These are phyloP conservation scores for Melanaphis sacchari DNA, from an alignment of 1,140 invertebrate species.

Conservation along the genomic window DNA sequence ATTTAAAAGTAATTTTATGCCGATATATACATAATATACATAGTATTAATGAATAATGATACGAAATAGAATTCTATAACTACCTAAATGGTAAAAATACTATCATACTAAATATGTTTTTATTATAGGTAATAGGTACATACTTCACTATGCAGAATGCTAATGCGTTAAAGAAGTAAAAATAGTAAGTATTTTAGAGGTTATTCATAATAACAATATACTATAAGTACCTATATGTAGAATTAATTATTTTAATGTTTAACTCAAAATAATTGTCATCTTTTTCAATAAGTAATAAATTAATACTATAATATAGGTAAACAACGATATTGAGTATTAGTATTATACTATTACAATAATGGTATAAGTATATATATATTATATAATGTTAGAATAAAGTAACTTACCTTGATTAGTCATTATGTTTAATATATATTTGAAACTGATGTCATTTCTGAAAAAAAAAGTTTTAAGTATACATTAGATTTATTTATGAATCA, in stretches of 20 bases:
- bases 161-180: not conserved
- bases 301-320: not conserved
- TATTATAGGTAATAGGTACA: not conserved
- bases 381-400: not conserved
- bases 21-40: not conserved
- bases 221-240: no score
- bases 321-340: not conserved
- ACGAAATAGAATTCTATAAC: not conserved
- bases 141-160: not conserved
- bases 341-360: not conserved
- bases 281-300: not conserved
- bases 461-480: not conserved
- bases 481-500: not conserved
- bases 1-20: not conserved
- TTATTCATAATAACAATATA: not conserved
- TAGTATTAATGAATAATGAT: not conserved
- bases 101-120: not conserved
- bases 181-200: not conserved
- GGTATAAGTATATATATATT: not conserved
- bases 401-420: slow-evolving; percentile 56
- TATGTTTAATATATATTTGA: slow-evolving; percentile 45
- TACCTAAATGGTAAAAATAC: not conserved
- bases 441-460: slow-evolving; percentile 51
- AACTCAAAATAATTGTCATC: not conserved
- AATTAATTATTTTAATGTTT: not conserved